Conservation (phyloP, 2,113 vertebrate species). For the Pterocles burchelli region DNA sequence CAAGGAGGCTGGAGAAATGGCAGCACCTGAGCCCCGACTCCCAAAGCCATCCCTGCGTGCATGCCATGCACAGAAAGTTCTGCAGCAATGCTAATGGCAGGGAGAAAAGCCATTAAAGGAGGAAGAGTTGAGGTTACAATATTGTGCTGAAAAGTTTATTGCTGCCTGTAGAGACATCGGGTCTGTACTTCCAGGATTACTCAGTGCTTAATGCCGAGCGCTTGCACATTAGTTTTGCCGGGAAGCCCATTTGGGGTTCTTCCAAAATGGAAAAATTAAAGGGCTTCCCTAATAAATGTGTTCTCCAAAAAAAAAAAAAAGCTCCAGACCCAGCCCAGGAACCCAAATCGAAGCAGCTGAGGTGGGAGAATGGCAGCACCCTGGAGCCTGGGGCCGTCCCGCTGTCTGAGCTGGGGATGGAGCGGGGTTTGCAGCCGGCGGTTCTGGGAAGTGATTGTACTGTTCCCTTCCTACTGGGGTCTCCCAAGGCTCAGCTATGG, state of each 20-base stretch:
- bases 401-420: background rate
- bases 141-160: conserved; percentile 76
- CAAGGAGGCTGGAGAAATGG: background rate
- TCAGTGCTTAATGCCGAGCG: conserved; percentile 72
- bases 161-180: conserved; percentile 78
- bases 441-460: background rate
- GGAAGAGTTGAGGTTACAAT: conserved; percentile 78
- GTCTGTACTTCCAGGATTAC: conserved; percentile 77
- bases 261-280: conserved; percentile 71
- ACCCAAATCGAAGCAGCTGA: background rate
- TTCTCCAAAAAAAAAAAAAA: background rate
- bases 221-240: conserved; percentile 70
- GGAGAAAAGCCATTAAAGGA: conserved; percentile 77
- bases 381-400: background rate
- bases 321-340: background rate
- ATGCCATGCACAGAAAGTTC: conserved; percentile 30
- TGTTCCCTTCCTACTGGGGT: background rate
- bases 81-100: conserved; percentile 65
- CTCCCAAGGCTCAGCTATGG: background rate
- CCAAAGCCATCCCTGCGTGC: background rate
- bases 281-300: conserved; percentile 70
- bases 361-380: background rate
- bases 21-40: background rate
- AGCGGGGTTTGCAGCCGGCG: background rate
- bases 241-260: conserved; percentile 77